Evolutionary conservation across 2,797 vertebrate species (phyloP), one percentile per base, ranked within the genome.

Genomic region (Neosilurus hyrtlii): DNA sequence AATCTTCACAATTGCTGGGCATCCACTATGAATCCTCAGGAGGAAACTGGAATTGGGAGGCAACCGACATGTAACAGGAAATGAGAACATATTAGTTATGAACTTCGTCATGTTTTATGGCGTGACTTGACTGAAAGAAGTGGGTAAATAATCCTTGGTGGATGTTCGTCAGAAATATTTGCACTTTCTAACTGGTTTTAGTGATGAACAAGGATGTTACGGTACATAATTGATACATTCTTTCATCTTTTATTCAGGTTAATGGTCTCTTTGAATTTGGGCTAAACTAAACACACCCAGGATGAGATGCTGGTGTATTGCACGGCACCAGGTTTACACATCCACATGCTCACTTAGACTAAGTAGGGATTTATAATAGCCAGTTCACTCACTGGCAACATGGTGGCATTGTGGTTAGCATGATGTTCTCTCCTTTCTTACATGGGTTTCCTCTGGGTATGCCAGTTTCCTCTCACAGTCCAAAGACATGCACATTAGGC

Each of bases 1-100:
- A 88, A 88, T 88, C 87, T 82, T 85, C 57, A 62, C 61, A 65
- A 56, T 75, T 81, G 83, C 82, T 78, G 87, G 65, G 68, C 35
- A 20, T 73, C 77, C 56, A 43, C 51, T 56, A 65, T 79, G 84
- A 82, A 73, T 70, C 61, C 70, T 59, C 57, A 14, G 56, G 8
- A 49, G 59, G 79, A 78, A 80, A 70, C 20, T 57, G n/a, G 82
- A 80, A 72, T 49, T n/a, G 20, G 66, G 57, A 76, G 71, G 66
- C 11, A 59, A 26, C n/a, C 9, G 37, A 49, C 30, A 63, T 54
- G 43, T 67, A 54, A 79, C 52, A 68, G 77, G 57, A 66, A 79
- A 74, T 71, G 73, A 26, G 24, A 62, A 66, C 62, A 54, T 68
- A 43, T 70, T 30, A 68, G 66, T 26, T 79, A 37, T 62, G 20